Percentiles rank a stretch among this genome's conserved stretches.
These are phyloP conservation scores for Aphaenogaster ashmeadi DNA, from an alignment of 1,140 invertebrate genomes.

Conservation along the genomic window DNA sequence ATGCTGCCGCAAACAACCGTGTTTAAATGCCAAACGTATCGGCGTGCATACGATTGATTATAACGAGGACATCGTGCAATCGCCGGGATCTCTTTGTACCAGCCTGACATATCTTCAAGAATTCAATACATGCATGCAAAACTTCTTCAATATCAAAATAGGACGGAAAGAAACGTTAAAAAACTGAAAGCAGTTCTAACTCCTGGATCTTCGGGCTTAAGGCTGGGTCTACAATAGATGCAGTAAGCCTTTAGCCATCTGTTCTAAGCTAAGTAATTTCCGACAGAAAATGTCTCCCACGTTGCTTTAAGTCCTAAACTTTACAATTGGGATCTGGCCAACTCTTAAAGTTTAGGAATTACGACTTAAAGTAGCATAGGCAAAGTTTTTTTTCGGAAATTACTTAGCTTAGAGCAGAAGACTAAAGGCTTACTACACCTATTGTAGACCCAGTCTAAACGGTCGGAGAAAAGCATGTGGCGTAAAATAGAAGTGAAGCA, in stretches of 20 bases:
- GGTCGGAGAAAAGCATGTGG: background rate
- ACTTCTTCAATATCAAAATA: background rate
- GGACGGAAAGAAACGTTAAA: background rate
- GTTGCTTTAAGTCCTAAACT: too few species aligned
- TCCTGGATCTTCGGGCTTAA: background rate
- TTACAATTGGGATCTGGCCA: too few species aligned
- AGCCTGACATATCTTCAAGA: too few species aligned
- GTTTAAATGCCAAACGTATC: conserved; percentile 1
- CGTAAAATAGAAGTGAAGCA: background rate
- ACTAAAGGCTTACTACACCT: too few species aligned
- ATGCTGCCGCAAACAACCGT: background rate
- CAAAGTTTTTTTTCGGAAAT: too few species aligned
- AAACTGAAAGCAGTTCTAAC: background rate
- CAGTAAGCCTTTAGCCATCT: too few species aligned
- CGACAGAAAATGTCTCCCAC: too few species aligned
- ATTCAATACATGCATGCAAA: background rate
- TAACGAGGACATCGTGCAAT: background rate
- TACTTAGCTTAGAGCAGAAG: too few species aligned
- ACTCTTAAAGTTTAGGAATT: too few species aligned
- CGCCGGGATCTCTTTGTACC: background rate
- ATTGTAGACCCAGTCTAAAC: background rate
- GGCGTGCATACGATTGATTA: background rate
- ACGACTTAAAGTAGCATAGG: too few species aligned
- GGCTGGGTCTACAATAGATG: too few species aligned
- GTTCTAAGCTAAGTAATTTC: too few species aligned